phyloP scores from a whole-genome alignment of 2,888 invertebrate genomes.

The Leptinotarsa haldemani region DNA sequence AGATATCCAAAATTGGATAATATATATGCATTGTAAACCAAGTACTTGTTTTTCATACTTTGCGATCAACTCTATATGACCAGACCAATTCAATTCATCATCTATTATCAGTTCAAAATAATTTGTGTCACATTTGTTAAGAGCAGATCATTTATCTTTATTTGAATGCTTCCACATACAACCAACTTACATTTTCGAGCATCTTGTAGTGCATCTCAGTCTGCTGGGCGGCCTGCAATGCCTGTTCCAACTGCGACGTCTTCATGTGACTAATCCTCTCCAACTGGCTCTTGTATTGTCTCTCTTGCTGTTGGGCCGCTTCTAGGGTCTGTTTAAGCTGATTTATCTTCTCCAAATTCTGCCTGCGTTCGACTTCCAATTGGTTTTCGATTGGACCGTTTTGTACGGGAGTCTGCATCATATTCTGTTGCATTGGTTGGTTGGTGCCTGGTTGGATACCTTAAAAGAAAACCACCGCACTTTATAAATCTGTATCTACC shows the following conservation, averaged over 20 bases:
- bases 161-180: too few species aligned
- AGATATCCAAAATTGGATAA: too few species aligned
- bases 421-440: slow-evolving; percentile 56
- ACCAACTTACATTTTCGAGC: slow-evolving; percentile 67
- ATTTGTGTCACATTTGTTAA: too few species aligned
- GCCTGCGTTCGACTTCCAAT: slow-evolving; percentile 79
- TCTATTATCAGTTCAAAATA: too few species aligned
- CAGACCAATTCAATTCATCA: too few species aligned
- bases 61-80: too few species aligned
- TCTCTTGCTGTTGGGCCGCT: slow-evolving; percentile 82
- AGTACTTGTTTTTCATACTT: too few species aligned
- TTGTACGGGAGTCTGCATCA: slow-evolving; percentile 58
- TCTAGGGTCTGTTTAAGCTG: slow-evolving; percentile 82
- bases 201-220: slow-evolving; percentile 84
- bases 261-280: slow-evolving; percentile 77
- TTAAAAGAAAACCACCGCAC: neutral
- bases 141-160: too few species aligned
- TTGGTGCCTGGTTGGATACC: slow-evolving; percentile 31
- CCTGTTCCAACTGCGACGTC: slow-evolving; percentile 72
- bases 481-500: too few species aligned
- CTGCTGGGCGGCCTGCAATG: slow-evolving; percentile 80
- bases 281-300: slow-evolving; percentile 82
- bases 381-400: slow-evolving; percentile 67
- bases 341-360: slow-evolving; percentile 82
- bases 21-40: too few species aligned